These are phyloP conservation scores for Latrodectus elegans DNA, from an alignment of 2,888 invertebrate genomes.

Conservation along the genomic window DNA sequence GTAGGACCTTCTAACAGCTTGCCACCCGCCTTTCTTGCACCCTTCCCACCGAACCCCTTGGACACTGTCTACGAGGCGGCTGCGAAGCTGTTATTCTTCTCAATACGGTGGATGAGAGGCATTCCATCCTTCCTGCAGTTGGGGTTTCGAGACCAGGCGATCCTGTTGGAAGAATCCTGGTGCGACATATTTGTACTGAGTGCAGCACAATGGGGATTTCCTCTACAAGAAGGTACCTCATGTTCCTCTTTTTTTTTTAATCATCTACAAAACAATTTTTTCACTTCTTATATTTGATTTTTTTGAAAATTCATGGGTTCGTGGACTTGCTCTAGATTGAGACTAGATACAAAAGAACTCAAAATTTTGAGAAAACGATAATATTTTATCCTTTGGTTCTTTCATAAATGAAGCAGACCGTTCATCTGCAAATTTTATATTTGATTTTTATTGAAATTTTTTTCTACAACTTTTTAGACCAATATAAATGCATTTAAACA, in stretches of 20 bases:
- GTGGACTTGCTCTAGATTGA: too few relatives aligned
- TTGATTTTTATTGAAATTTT: too few relatives aligned
- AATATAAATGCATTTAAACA: too few relatives aligned
- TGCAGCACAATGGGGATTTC: constrained; percentile 86
- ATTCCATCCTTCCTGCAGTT: constrained; percentile 84
- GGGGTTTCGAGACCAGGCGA: constrained; percentile 83
- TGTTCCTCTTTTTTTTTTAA: neutral
- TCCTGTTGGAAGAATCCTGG: constrained; percentile 86
- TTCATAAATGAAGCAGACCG: too few relatives aligned
- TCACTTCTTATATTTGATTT: too few relatives aligned
- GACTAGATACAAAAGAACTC: too few relatives aligned
- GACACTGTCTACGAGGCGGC: constrained; percentile 77
- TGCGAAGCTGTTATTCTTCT: constrained; percentile 84
- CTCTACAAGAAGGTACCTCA: constrained; percentile 82
- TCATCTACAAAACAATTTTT: neutral
- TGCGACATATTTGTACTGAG: constrained; percentile 87
- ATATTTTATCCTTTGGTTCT: too few relatives aligned
- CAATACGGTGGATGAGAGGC: constrained; percentile 87
- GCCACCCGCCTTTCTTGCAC: constrained; percentile 69
- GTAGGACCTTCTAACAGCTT: constrained; percentile 12
- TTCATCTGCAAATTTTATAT: too few relatives aligned
- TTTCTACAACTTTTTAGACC: too few relatives aligned
- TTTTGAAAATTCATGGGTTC: too few relatives aligned
- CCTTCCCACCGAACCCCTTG: constrained; percentile 77
- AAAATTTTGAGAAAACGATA: too few relatives aligned